These are phyloP conservation scores for Eunapius fragilis DNA, from an alignment of 37 sponge, comb jelly and placozoan genomes.

Conservation along the genomic window DNA sequence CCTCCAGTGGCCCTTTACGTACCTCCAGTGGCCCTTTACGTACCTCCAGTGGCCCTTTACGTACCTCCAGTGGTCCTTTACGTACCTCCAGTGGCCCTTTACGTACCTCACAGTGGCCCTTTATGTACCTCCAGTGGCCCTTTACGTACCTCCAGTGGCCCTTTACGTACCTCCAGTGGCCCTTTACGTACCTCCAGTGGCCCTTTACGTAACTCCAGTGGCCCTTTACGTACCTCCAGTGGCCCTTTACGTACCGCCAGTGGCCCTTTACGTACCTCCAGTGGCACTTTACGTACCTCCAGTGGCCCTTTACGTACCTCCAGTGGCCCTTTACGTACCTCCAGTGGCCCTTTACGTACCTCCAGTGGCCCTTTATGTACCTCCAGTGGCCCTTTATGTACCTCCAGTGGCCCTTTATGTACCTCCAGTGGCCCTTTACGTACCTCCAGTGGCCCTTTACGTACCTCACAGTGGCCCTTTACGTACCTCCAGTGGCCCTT, in stretches of 20 bases:
- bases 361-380: conserved; percentile 63
- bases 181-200: conserved; percentile 73
- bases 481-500: conserved; percentile 69
- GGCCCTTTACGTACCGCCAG: conserved; percentile 62
- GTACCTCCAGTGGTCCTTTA: conserved; percentile 64
- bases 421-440: too few relatives aligned
- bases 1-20: too few relatives aligned
- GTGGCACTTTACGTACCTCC: conserved; percentile 53
- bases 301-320: too few relatives aligned
- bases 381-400: too few relatives aligned
- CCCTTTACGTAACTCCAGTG: conserved; percentile 56
- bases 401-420: conserved; percentile 62
- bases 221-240: conserved; percentile 67
- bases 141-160: conserved; percentile 70
- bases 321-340: conserved; percentile 55
- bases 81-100: conserved; percentile 65
- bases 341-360: too few relatives aligned
- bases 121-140: conserved; percentile 48
- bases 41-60: too few relatives aligned
- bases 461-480: too few relatives aligned
- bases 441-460: conserved; percentile 67
- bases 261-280: too few relatives aligned
- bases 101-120: too few relatives aligned
- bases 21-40: conserved; percentile 68
- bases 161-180: conserved; percentile 58